Conservation (phyloP, 2,888 invertebrate genomes). For the Lottia scabra region DNA sequence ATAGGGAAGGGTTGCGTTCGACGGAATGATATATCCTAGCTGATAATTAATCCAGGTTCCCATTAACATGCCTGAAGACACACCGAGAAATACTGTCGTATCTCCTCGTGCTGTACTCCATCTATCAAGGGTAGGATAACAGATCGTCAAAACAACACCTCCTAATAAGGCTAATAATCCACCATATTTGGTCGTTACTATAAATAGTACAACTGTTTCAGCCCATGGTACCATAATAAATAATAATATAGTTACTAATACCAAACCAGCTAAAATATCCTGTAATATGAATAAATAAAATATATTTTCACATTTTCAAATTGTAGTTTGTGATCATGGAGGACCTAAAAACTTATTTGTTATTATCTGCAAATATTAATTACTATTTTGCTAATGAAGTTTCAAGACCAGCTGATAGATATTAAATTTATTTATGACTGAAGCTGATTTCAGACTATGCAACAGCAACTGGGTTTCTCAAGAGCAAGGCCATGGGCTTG, state of each 20-base stretch:
- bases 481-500: too few relatives aligned
- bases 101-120: constrained; percentile 94
- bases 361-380: too few relatives aligned
- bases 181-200: constrained; percentile 78
- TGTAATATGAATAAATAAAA: constrained; percentile 64
- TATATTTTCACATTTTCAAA: neutral
- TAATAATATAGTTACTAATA: constrained; percentile 78
- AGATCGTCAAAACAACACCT: constrained; percentile 78
- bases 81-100: constrained; percentile 84
- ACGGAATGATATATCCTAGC: constrained; percentile 75
- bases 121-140: constrained; percentile 84
- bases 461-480: too few relatives aligned
- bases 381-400: too few relatives aligned
- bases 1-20: constrained; percentile 76
- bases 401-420: too few relatives aligned
- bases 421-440: too few relatives aligned
- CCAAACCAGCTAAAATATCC: constrained; percentile 86
- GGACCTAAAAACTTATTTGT: too few relatives aligned
- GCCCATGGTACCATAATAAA: constrained; percentile 81
- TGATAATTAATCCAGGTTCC: constrained; percentile 90
- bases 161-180: constrained; percentile 76
- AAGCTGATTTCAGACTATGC: too few relatives aligned
- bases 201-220: constrained; percentile 79
- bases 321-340: neutral
- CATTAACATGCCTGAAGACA: constrained; percentile 76